phyloP scores from a whole-genome alignment of 2,113 vertebrate genomes.

The Oryzias celebensis region DNA sequence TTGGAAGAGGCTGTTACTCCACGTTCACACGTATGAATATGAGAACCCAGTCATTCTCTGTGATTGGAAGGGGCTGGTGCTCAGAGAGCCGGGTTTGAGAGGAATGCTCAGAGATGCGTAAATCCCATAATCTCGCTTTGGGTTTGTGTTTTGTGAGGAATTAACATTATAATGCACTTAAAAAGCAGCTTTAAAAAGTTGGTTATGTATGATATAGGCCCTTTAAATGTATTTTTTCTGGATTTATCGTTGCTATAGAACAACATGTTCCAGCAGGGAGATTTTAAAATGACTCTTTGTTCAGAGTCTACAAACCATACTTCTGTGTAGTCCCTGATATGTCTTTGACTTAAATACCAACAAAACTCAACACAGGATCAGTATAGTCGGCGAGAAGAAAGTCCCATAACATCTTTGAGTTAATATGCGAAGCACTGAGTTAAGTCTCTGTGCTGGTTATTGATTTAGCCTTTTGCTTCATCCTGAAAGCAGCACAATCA shows the following conservation, averaged over 20 bases:
- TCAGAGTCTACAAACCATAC: slow-evolving; percentile 5
- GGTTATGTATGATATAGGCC: too few relatives aligned
- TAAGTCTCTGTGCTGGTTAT: slow-evolving; percentile 41
- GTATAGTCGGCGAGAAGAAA: slow-evolving; percentile 12
- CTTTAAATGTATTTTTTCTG: background rate
- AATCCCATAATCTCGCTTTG: too few relatives aligned
- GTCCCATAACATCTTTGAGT: slow-evolving; percentile 38
- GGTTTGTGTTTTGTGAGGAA: too few relatives aligned
- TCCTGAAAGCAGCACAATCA: slow-evolving; percentile 30
- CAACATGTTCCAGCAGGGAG: background rate
- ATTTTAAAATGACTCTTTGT: background rate
- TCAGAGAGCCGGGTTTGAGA: too few relatives aligned
- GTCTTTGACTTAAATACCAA: slow-evolving; percentile 10
- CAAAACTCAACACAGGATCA: slow-evolving; percentile 1
- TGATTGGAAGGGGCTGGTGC: too few relatives aligned
- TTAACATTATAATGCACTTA: too few relatives aligned
- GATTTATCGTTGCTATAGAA: background rate
- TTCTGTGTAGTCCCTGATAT: slow-evolving; percentile 6
- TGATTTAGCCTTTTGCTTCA: slow-evolving; percentile 60
- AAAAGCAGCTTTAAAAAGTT: too few relatives aligned
- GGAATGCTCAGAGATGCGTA: too few relatives aligned
- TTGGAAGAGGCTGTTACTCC: too few relatives aligned
- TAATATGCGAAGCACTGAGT: slow-evolving; percentile 27
- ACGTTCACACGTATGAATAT: too few relatives aligned
- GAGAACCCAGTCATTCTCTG: too few relatives aligned